Percentiles rank a stretch among this genome's conserved stretches.
Conservation (phyloP, 2,113 vertebrate genomes). For the Jaculus jaculus region DNA sequence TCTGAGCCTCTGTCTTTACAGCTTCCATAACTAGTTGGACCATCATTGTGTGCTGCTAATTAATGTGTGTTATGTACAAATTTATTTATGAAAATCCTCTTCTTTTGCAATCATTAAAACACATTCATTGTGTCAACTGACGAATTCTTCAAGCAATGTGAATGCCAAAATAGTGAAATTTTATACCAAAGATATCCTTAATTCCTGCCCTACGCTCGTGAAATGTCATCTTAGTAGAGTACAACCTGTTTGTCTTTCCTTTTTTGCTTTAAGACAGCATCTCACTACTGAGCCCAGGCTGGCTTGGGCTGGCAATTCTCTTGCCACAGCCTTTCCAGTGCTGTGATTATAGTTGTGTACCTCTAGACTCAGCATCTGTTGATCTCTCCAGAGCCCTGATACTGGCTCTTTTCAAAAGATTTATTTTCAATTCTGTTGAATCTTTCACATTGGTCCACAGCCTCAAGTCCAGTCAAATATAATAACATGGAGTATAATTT, state of each 20-base stretch:
- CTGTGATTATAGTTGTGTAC: not conserved
- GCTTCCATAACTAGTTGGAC: no score
- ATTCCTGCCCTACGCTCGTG: not conserved
- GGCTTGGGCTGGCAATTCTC: not conserved
- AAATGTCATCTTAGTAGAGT: not conserved
- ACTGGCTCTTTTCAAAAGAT: not conserved
- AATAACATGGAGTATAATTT: not conserved
- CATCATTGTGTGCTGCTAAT: not conserved
- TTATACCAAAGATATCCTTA: not conserved
- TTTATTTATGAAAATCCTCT: not conserved
- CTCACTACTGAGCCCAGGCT: not conserved
- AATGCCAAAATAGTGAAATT: not conserved
- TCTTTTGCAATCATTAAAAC: not conserved
- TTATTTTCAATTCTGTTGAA: not conserved
- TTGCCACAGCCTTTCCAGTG: not conserved
- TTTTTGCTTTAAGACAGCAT: not conserved
- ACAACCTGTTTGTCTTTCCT: not conserved
- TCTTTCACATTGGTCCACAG: not conserved
- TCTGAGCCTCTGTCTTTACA: not conserved
- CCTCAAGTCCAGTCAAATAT: not conserved
- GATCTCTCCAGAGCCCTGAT: not conserved
- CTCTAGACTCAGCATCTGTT: not conserved
- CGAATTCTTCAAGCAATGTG: not conserved
- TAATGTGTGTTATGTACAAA: not conserved
- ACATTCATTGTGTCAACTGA: not conserved